Evolutionary conservation across 2,888 invertebrate species (phyloP), one percentile per base, ranked within the genome.

Genomic region (Sinohyriopsis cumingii): DNA sequence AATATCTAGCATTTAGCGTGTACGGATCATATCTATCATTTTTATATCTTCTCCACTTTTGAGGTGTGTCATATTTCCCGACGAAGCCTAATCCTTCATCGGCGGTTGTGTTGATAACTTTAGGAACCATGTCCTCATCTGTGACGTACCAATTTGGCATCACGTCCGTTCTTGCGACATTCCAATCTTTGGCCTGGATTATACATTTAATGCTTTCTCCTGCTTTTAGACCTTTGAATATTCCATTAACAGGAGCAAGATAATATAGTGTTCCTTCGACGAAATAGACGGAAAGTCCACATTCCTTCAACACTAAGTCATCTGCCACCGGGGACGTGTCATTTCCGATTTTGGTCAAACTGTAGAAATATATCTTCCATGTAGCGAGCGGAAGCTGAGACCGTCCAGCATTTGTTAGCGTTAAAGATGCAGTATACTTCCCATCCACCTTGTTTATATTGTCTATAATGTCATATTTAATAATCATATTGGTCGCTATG

Each of bases 331-430:
- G 67, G 45, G 19, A 70, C 1, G 62, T 28, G 20, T 65, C 15
- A 12, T 55, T 61, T 15, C 72, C 69, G 22, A 80, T 70, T n/a
- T 66, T 65, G 4, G 70, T 65, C 7, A 76, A 72, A 65, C 76
- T 75, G 69, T 80, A 79, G 45, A 84, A 81, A 62, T 84, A 84
- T 18, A 87, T 76, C n/a, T 70, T 78, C 86, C 86, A 87, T 63
- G 77, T 78, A 20, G 83, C 84, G 3, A 67, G 60, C 7, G 67
- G 59, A 1, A 86, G 9, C 15, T 68, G 1, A 72, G 33, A 9
- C 56, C 53, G n/a, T 59, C 56, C 9, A 84, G 83, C 4, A 55
- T 70, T 66, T 86, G 86, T 57, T 61, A 72, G 12, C 84, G 66
- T 5, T 28, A 63, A 5, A 73, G 63, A 18, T 55, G 20, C 66